A percentile compares a stretch with the other conserved stretches of the same genome.
phyloP scores from a whole-genome alignment of 35 echinoderm and acorn worm genomes.

The Ophiothrix spiculata region DNA sequence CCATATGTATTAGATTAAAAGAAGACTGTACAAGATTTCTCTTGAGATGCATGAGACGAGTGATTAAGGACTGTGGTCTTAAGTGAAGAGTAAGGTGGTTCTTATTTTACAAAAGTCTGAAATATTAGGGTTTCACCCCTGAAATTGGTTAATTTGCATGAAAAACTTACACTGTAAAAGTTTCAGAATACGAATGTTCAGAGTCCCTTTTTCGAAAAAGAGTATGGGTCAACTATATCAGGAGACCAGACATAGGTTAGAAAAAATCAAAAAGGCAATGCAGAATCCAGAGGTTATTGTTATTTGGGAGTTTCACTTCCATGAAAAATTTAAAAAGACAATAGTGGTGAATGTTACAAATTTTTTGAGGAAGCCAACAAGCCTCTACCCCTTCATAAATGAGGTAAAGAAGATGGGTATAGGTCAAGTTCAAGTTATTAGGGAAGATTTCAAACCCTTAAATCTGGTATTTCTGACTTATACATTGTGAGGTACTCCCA shows the following conservation, averaged over 20 bases:
- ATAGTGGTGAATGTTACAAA: not conserved
- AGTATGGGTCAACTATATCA: not conserved
- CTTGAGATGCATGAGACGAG: too few relatives aligned
- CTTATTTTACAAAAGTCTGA: too few relatives aligned
- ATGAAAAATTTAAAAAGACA: not conserved
- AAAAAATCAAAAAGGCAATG: not conserved
- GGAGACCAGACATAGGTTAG: not conserved
- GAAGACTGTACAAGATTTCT: too few relatives aligned
- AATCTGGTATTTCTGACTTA: constrained; percentile 26
- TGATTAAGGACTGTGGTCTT: too few relatives aligned
- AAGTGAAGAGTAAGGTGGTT: too few relatives aligned
- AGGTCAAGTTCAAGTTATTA: not conserved
- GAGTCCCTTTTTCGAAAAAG: not conserved
- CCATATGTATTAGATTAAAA: too few relatives aligned
- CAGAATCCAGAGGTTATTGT: not conserved
- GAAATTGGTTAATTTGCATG: too few relatives aligned
- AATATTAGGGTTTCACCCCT: too few relatives aligned
- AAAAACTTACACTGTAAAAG: too few relatives aligned
- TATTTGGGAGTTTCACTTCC: not conserved
- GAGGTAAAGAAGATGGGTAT: constrained; percentile 3
- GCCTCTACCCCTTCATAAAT: constrained; percentile 41
- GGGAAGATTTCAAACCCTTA: not conserved
- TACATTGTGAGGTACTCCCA: constrained; percentile 27
- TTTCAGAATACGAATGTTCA: too few relatives aligned
- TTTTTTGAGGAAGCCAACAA: not conserved